A percentile compares a stretch with the other conserved stretches of the same genome.
These are phyloP conservation scores for Corythoichthys haematopterus DNA, from an alignment of 2,113 vertebrate species.

Conservation along the genomic window DNA sequence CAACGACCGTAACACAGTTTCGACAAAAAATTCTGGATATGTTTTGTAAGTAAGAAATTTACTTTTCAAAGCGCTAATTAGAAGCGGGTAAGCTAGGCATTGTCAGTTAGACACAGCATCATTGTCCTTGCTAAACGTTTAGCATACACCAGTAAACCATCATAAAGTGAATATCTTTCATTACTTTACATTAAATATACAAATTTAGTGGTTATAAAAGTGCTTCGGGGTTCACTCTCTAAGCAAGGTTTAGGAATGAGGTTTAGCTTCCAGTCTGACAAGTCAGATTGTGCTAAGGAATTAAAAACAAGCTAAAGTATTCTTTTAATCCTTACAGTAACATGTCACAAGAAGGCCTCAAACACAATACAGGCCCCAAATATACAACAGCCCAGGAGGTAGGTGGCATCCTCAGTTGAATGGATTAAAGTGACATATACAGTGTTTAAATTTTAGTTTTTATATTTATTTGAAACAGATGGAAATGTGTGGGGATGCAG, in stretches of 20 bases:
- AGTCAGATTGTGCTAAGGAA: background rate
- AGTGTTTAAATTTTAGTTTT: background rate
- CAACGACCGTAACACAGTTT: background rate
- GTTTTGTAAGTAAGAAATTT: constrained; percentile 6
- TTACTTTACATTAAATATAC: background rate
- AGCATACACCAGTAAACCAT: background rate
- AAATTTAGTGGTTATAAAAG: background rate
- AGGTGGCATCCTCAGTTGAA: background rate
- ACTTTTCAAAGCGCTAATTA: background rate
- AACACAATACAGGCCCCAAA: constrained; percentile 25
- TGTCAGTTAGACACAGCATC: background rate
- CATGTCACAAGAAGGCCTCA: constrained; percentile 6
- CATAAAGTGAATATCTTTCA: background rate
- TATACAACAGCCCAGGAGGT: constrained; percentile 50
- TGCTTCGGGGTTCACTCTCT: too few species aligned
- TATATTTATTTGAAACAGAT: constrained; percentile 36
- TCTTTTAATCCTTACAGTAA: constrained; percentile 14
- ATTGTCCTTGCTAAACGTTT: background rate
- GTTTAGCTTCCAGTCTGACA: background rate
- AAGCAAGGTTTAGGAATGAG: background rate
- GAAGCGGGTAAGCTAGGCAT: background rate
- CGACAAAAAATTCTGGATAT: background rate
- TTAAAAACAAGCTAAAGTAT: too few species aligned
- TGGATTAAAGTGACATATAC: background rate
- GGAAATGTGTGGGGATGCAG: constrained; percentile 25